phyloP scores from a whole-genome alignment of 1,140 invertebrate species.

The Babylonia areolata region DNA sequence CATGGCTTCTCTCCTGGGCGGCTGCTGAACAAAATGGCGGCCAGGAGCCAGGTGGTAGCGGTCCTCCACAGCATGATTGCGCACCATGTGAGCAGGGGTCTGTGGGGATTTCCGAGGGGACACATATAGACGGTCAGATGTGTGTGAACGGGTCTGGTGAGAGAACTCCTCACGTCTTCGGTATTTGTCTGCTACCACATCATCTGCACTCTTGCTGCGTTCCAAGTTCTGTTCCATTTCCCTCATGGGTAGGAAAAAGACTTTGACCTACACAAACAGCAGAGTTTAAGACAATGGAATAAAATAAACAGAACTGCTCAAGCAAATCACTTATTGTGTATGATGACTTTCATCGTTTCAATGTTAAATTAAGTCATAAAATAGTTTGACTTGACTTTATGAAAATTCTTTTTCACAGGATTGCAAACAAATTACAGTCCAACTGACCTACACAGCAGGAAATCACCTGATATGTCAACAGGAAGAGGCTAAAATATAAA shows the following conservation, averaged over 20 bases:
- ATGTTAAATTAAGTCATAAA: no score
- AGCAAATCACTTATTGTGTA: no score
- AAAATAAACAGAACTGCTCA: no score
- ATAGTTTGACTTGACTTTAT: no score
- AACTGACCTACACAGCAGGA: no score
- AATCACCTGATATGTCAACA: no score
- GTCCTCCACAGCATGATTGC: constrained; percentile 24
- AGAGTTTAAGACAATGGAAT: no score
- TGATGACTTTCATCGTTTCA: no score
- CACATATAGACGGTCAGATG: constrained; percentile 31
- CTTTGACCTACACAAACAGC: constrained; percentile 44
- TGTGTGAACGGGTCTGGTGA: constrained; percentile 33
- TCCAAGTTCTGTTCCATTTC: constrained; percentile 41
- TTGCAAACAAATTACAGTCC: no score
- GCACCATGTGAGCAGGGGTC: not conserved
- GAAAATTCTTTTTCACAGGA: constrained; percentile 9
- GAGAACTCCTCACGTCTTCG: constrained; percentile 23
- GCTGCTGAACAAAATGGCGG: not conserved
- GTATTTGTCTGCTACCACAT: constrained; percentile 37
- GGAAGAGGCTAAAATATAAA: no score
- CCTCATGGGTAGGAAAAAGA: constrained; percentile 51
- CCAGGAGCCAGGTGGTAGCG: constrained; percentile 23
- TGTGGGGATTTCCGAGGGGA: not conserved
- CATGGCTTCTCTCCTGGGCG: constrained; percentile 2
- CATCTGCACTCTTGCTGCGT: constrained; percentile 54